These are phyloP conservation scores for Sus cebifrons DNA, from an alignment of 2,797 vertebrate species.

Conservation along the genomic window DNA sequence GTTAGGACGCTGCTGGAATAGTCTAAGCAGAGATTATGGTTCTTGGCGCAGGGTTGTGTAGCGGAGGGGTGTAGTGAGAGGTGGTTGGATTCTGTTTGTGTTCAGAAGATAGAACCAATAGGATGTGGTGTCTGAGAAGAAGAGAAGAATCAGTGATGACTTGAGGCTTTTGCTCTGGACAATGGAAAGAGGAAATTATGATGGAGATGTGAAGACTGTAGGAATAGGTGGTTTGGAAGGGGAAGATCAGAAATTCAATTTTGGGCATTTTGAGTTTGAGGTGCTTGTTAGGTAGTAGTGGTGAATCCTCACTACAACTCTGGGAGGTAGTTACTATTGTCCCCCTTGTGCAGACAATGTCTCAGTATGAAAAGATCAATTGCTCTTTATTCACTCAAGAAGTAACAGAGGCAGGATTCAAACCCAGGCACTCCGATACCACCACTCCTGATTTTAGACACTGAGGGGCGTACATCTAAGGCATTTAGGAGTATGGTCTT, in stretches of 20 bases:
- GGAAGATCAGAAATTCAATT: background rate
- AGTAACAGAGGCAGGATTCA: background rate
- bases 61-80: background rate
- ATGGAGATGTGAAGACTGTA: background rate
- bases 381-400: constrained; percentile 22
- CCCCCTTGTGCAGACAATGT: background rate
- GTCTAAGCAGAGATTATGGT: background rate
- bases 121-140: background rate
- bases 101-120: background rate
- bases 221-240: background rate
- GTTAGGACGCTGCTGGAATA: background rate
- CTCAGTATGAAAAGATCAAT: background rate
- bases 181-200: background rate
- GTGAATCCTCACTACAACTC: background rate
- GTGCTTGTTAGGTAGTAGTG: background rate
- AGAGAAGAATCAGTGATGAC: background rate
- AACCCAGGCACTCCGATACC: background rate
- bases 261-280: constrained; percentile 1
- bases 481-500: background rate
- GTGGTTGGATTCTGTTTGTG: background rate
- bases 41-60: background rate
- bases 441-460: constrained; percentile 2
- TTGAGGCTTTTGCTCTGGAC: background rate
- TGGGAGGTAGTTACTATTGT: background rate
- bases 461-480: background rate